phyloP scores from a whole-genome alignment of 2,888 invertebrate genomes.

The Sipha maydis region DNA sequence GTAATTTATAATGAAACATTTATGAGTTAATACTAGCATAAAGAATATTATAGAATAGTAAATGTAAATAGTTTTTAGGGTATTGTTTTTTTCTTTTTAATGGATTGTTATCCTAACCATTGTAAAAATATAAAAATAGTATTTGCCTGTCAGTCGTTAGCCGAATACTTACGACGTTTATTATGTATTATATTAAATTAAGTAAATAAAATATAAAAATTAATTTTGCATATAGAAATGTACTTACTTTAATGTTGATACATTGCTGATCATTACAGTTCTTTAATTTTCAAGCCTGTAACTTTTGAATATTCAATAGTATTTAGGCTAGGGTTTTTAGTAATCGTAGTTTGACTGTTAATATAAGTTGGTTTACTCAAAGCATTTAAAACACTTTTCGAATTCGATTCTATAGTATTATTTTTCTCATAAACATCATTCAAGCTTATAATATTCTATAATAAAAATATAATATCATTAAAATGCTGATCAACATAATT shows the following conservation, averaged over 20 bases:
- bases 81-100: no score
- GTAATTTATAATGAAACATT: no score
- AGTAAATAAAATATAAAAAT: no score
- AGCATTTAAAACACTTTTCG: conserved; percentile 78
- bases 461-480: conserved; percentile 10
- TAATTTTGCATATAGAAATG: no score
- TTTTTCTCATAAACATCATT: conserved; percentile 81
- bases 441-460: conserved; percentile 86
- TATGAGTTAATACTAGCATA: no score
- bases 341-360: conserved; percentile 66
- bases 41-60: no score
- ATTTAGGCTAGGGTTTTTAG: conserved; percentile 46
- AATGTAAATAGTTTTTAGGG: no score
- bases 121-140: no score
- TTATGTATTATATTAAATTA: no score
- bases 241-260: conserved; percentile 27
- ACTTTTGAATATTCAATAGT: conserved; percentile 53
- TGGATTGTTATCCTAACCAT: no score
- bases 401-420: conserved; percentile 73
- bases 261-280: conserved; percentile 65
- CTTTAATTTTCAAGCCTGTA: conserved; percentile 55
- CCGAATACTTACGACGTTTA: no score
- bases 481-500: not conserved
- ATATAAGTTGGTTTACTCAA: conserved; percentile 81
- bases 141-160: no score